phyloP scores from a whole-genome alignment of 2,113 vertebrate genomes.

The Ptychochromis oligacanthus region DNA sequence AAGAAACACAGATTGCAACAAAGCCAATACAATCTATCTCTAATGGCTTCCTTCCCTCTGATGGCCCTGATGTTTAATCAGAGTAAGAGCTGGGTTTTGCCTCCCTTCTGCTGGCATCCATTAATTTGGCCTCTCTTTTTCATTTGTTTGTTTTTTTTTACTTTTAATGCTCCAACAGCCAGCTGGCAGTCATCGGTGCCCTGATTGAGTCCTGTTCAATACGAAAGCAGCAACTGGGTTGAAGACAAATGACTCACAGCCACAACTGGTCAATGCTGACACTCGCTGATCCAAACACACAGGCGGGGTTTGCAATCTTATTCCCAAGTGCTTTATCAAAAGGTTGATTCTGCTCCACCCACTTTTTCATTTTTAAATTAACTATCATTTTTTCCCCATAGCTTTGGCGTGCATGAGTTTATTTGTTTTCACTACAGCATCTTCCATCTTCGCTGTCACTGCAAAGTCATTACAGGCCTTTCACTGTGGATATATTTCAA shows the following conservation, averaged over 20 bases:
- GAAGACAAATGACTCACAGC: slow-evolving; percentile 68
- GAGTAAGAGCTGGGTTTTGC: slow-evolving; percentile 77
- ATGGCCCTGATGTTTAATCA: slow-evolving; percentile 81
- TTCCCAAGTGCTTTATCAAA: slow-evolving; percentile 7
- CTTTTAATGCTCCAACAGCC: slow-evolving; percentile 62
- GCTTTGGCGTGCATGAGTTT: background rate
- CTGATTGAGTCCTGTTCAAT: slow-evolving; percentile 76
- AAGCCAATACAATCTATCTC: slow-evolving; percentile 75
- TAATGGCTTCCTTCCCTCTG: slow-evolving; percentile 75
- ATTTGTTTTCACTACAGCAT: slow-evolving; percentile 21
- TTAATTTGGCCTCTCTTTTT: slow-evolving; percentile 73
- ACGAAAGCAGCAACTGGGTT: slow-evolving; percentile 58
- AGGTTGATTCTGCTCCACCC: background rate
- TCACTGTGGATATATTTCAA: slow-evolving; percentile 3
- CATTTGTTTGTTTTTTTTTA: slow-evolving; percentile 75
- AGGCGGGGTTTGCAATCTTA: background rate
- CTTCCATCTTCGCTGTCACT: slow-evolving; percentile 25
- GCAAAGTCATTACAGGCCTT: slow-evolving; percentile 1
- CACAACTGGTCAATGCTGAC: slow-evolving; percentile 42
- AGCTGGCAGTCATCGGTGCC: slow-evolving; percentile 65
- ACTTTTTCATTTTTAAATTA: slow-evolving; percentile 25
- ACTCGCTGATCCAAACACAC: slow-evolving; percentile 4
- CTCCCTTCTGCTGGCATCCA: slow-evolving; percentile 56
- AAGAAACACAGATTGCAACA: slow-evolving; percentile 50
- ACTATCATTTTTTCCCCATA: background rate